Base-by-base conservation (phyloP, 2,888 invertebrate species). In the Rhingia rostrata region DNA sequence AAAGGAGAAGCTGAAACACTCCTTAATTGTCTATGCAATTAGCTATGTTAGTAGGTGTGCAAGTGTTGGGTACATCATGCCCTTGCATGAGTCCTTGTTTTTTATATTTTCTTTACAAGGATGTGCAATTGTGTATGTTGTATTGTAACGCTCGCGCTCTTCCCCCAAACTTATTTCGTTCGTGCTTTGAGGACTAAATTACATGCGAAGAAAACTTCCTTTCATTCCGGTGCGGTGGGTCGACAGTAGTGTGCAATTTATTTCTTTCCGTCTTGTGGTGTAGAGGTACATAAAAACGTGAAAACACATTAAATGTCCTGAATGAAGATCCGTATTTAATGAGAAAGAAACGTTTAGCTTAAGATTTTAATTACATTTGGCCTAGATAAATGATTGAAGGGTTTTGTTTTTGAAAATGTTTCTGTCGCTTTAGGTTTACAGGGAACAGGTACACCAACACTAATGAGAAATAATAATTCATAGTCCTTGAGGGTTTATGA, bases 281-380 rank as follows among this genome's bases (percentile, higher is more conserved):
- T 54, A 54, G 12, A 32, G 12, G 12, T 45, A 10, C 10, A 10
- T 12, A 45, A 10, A 56, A 37, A 35, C 35, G 54, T 6, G 12
- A 33, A 37, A 37, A 56, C 37, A 45, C 45, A 35, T 35, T 56
- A 14, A 56, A 56, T 56, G 14, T 56, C 56, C 56, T 37, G 14
- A 56, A 37, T 39, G 56, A 12, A 37, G 39, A 56, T 56, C 37
- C 56, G 14, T 22, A 56, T 12, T 56, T 56, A 56, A 37, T 56
- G 56, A 56, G 37, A 14, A 5, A 56, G 37, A 56, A 56, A 22
- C 56, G 56, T 56, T 56, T 35, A 14, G 56, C 22, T 39, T 22
- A 56, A 56, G 37, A 56, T 56, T 56, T 56, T 56, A 56, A 56
- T 56, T 56, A 56, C 56, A 56, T 56, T 37, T 56, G 56, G 37